A percentile compares a stretch with the other conserved stretches of the same genome.
Conservation (phyloP, 1,140 invertebrate genomes). For the Apocrypta bakeri region DNA sequence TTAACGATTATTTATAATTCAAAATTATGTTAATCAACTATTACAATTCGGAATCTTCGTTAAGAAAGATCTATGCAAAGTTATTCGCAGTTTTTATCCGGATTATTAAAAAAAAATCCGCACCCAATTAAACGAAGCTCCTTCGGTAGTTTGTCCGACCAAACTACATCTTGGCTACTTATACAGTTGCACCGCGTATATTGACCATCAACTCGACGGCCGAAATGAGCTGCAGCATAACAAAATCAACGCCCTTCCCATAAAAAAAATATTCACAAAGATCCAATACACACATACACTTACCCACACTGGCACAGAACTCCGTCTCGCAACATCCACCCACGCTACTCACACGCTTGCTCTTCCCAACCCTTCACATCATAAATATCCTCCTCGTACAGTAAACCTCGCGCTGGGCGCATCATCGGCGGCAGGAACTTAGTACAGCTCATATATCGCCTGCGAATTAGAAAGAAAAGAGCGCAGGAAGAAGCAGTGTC, state of each 20-base stretch:
- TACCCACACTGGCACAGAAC: too few relatives aligned
- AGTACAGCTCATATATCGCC: slow-evolving; percentile 44
- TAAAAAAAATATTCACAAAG: background rate
- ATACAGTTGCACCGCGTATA: background rate
- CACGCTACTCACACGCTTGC: background rate
- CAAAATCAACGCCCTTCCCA: background rate
- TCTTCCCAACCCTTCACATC: slow-evolving; percentile 4
- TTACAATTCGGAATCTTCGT: too few relatives aligned
- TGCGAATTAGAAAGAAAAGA: slow-evolving; percentile 30
- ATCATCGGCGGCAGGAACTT: slow-evolving; percentile 13
- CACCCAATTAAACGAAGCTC: background rate
- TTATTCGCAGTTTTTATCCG: too few relatives aligned
- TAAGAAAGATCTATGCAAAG: too few relatives aligned
- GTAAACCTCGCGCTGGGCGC: background rate
- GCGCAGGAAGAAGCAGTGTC: background rate
- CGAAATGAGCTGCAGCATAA: background rate
- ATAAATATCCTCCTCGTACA: slow-evolving; percentile 25
- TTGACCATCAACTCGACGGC: background rate
- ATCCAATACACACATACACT: background rate
- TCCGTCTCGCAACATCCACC: background rate
- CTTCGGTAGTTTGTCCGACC: background rate
- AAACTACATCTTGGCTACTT: slow-evolving; percentile 36
- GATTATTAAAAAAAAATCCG: too few relatives aligned
- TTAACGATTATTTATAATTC: too few relatives aligned
- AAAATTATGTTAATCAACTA: too few relatives aligned